phyloP scores from a whole-genome alignment of 2,797 vertebrate genomes.

The Ceryle rudis region DNA sequence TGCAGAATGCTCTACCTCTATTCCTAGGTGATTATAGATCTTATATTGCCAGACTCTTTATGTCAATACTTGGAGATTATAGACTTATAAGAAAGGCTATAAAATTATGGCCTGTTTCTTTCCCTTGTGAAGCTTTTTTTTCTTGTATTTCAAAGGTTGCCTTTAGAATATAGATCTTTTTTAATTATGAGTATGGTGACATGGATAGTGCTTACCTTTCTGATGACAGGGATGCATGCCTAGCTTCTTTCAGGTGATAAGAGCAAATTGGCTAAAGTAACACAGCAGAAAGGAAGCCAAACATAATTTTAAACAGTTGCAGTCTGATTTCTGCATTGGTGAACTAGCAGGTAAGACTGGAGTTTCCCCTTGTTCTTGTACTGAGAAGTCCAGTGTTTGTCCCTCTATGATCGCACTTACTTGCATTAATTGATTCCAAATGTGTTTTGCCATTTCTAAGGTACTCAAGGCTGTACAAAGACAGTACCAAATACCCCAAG shows the following conservation, averaged over 20 bases:
- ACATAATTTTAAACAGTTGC: not conserved
- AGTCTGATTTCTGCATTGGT: not conserved
- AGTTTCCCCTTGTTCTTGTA: not conserved
- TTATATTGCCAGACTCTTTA: not conserved
- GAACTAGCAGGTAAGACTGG: not conserved
- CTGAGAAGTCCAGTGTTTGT: not conserved
- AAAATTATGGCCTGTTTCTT: not conserved
- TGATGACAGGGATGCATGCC: not conserved
- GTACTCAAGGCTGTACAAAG: not conserved
- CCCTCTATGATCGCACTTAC: not conserved
- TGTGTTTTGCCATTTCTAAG: not conserved
- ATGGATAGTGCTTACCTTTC: not conserved
- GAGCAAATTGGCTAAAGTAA: not conserved
- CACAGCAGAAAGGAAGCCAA: not conserved
- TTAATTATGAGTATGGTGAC: not conserved
- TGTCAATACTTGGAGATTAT: not conserved
- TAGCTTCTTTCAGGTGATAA: not conserved
- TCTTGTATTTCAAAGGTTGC: not conserved
- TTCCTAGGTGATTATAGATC: not conserved
- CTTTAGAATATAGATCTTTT: not conserved
- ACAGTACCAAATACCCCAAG: not conserved
- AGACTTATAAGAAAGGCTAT: not conserved
- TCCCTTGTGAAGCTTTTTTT: not conserved
- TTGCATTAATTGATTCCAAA: not conserved
- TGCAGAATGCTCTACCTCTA: not conserved